Base-by-base conservation (phyloP, 2,888 invertebrate species). In the Pecten maximus region DNA sequence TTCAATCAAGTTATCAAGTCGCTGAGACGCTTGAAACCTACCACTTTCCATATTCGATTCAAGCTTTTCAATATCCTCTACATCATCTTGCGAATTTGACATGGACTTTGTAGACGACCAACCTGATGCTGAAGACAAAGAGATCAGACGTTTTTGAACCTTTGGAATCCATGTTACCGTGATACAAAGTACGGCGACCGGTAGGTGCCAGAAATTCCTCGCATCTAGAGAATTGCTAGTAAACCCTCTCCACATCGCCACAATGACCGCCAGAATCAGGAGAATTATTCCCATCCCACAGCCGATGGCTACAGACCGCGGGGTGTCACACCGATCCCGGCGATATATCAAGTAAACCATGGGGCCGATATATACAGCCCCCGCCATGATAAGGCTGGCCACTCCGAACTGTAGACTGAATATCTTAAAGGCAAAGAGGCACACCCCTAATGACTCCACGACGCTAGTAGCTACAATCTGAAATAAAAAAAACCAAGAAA, bases 381-480 rank as follows among this genome's bases (percentile, higher is more conserved):
- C 93, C 94, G 95, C 93, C 15, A 95, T 89, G 12, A 94, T 89
- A 6, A 95, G 90, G 4, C 92, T 91, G 44, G 93, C 54, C 0
- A 92, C 89, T 0, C 91, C 90, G 0, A 89, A 87, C 16, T 91
- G 89, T 0, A 92, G 40, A 0, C 93, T 90, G 40, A 96, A 92
- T 0, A 95, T 91, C 28, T 94, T 94, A 60, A 94, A 92, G 0
- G 93, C 93, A 88, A 96, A 94, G 8, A 96, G n/a, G 44, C 93
- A 93, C 12, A 95, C 86, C 0, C 96, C 96, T 12, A 92, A 87
- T 0, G 95, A 94, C 92, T 96, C 96, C 35, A 94, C 15, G 0
- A 93, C 40, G 44, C 94, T 94, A 4, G 94, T 40, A 0, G 92
- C 4, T 2, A 95, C n/a, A 0, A 94, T 93, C 96, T 96, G 93